Evolutionary conservation across 2,113 vertebrate species (phyloP).

Genomic region (Mesembrinibis cayennensis): DNA sequence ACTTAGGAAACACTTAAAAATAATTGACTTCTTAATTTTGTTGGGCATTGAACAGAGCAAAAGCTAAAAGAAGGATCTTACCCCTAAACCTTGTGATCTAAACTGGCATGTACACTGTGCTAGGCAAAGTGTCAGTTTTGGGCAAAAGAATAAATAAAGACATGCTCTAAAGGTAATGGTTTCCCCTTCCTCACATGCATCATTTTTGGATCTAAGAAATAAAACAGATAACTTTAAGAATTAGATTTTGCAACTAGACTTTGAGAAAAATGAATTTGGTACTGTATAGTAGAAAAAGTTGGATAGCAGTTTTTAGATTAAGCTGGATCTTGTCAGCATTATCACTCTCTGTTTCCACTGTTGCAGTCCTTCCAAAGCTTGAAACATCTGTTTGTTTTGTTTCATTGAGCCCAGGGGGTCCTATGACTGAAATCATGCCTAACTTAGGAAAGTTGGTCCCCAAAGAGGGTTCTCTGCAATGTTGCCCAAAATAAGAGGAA

Average conservation of each 20-base stretch:
- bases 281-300: not conserved
- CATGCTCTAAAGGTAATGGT: not conserved
- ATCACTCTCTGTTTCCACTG: slow-evolving; percentile 16
- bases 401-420: slow-evolving; percentile 34
- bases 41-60: not conserved
- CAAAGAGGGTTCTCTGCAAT: slow-evolving; percentile 13
- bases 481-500: not conserved
- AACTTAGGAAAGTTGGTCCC: slow-evolving; percentile 13
- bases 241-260: not conserved
- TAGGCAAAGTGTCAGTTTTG: not conserved
- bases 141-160: not conserved
- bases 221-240: not conserved
- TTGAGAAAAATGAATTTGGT: not conserved
- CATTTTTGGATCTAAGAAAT: not conserved
- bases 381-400: slow-evolving; percentile 65
- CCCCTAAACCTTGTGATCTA: not conserved
- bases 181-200: not conserved
- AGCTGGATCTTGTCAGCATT: not conserved
- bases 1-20: not conserved
- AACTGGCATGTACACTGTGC: not conserved
- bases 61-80: not conserved
- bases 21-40: not conserved
- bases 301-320: not conserved
- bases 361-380: slow-evolving; percentile 27
- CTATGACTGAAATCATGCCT: slow-evolving; percentile 18